Percentiles rank a stretch among this genome's conserved stretches.
These are phyloP conservation scores for Hypanus sabinus DNA, from an alignment of 2,113 vertebrate genomes.

Conservation along the genomic window DNA sequence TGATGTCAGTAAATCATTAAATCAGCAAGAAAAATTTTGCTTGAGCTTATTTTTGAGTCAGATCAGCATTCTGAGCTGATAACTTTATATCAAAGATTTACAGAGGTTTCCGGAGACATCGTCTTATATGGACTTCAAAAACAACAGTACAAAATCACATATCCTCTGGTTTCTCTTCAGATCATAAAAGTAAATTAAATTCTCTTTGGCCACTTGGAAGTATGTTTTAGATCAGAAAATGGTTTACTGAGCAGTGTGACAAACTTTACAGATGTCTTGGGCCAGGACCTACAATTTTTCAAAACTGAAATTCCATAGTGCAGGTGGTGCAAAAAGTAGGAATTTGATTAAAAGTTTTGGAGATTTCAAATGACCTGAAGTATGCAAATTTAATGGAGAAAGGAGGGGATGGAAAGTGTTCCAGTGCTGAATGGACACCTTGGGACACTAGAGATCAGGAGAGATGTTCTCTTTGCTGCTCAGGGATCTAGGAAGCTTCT, in stretches of 20 bases:
- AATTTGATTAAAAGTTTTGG: background rate
- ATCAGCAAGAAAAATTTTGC: background rate
- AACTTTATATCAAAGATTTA: background rate
- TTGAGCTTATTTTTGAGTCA: background rate
- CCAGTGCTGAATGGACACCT: no score
- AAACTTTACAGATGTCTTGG: background rate
- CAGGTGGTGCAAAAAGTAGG: background rate
- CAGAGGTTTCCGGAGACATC: background rate
- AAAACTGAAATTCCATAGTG: background rate
- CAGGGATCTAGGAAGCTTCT: no score
- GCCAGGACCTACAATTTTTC: background rate
- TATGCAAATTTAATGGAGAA: no score
- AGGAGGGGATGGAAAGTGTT: no score
- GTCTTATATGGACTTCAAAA: background rate
- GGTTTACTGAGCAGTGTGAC: background rate
- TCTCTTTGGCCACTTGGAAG: background rate
- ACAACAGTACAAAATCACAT: background rate
- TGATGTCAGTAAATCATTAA: background rate
- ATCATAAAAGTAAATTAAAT: background rate
- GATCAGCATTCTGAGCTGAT: background rate
- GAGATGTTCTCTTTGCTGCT: no score
- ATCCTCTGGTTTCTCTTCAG: no score
- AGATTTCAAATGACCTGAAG: no score
- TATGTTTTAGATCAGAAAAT: background rate
- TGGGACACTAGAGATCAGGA: no score